Percentiles rank a stretch among this genome's conserved stretches.
Evolutionary conservation across 2,113 vertebrate species (phyloP).

Genomic region (Grallaria varia): DNA sequence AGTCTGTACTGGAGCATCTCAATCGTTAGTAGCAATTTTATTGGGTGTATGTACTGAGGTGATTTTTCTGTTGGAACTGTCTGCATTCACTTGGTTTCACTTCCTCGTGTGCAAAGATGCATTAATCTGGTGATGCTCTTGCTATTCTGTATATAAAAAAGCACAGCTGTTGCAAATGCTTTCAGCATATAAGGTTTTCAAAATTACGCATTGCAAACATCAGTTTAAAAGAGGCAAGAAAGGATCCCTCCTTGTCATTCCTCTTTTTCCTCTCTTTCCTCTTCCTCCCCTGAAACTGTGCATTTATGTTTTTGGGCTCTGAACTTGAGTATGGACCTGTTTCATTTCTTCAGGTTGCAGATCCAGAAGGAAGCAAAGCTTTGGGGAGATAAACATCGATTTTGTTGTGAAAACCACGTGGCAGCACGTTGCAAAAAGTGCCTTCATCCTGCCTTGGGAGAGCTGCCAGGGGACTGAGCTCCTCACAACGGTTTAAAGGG

Average conservation of each 20-base stretch:
- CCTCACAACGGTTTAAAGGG: not conserved
- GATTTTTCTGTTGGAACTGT: not conserved
- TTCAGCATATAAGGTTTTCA: not conserved
- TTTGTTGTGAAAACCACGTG: not conserved
- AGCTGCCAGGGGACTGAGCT: not conserved
- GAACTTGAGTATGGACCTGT: not conserved
- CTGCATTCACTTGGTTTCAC: not conserved
- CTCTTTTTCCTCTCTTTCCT: not conserved
- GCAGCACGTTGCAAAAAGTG: not conserved
- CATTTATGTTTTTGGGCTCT: not conserved
- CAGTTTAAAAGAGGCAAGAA: not conserved
- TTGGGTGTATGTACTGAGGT: not conserved
- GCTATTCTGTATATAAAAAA: not conserved
- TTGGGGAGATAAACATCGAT: not conserved
- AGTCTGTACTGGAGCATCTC: not conserved
- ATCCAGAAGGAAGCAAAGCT: rapidly evolving
- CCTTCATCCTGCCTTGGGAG: not conserved
- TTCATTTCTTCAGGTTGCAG: not conserved
- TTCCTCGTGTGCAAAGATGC: not conserved
- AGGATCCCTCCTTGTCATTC: not conserved
- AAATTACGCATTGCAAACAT: not conserved
- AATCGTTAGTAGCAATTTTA: not conserved
- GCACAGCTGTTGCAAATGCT: not conserved
- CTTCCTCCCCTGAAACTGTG: not conserved
- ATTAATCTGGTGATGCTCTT: not conserved